Evolutionary conservation across 2,113 vertebrate genomes (phyloP), one percentile per base, ranked within the genome.

Genomic region (Vanacampus margaritifer): DNA sequence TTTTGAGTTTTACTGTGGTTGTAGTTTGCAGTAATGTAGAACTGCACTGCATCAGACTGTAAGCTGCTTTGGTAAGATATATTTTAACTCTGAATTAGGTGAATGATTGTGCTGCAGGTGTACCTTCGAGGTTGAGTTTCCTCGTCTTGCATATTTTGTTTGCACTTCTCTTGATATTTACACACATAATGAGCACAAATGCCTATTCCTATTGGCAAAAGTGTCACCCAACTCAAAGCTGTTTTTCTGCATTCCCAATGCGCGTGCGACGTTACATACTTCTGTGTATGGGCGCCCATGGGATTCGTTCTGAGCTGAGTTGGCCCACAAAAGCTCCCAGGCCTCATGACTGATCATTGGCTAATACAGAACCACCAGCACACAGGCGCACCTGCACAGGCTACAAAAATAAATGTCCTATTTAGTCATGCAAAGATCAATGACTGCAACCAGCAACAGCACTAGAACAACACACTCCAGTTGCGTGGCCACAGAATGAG

Each of bases 401-500:
- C 72, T 79, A 84, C 73, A 85, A 84, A 88, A 88, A 90, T 85
- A 88, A 86, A 73, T 88, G 87, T 66, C 85, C 87, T 83, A 89
- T 84, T 89, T 87, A 82, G 58, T 78, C 81, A 75, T 72, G 77
- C 74, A 79, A 82, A 82, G 86, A 90, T 87, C 84, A 87, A 82
- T 88, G 83, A 87, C 73, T 54, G 68, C 76, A 69, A 64, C 37
- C 71, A 35, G 68, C 46, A 53, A 56, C 12, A 17, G 32, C 13
- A 32, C 23, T 12, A 67, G 62, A 32, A 73, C 63, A 4, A 64
- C 46, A 59, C 69, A 69, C 63, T 26, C 24, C 57, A 72, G 69
- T 6, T 13, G 51, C 53, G 28, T 14, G 32, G 51, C 26, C 45
- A 19, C 19, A 1, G 8, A 65, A 65, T 57, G n/a, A 3, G 2